Base-by-base conservation (phyloP, 2,797 vertebrate genomes). In the Meriones psammophilus region DNA sequence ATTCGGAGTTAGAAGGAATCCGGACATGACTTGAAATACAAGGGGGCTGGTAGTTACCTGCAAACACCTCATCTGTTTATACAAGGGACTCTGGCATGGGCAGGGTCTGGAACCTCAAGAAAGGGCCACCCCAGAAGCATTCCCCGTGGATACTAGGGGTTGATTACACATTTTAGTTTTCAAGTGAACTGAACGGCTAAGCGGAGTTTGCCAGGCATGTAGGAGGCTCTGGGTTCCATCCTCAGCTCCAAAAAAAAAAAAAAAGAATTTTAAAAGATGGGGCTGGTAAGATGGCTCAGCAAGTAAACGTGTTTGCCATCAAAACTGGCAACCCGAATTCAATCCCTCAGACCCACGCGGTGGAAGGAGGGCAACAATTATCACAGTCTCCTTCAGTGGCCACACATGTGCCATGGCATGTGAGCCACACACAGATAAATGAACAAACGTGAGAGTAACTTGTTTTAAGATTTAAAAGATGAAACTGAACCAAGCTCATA, bases 401-500 rank as follows among this genome's bases (percentile, higher is more conserved):
- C 69, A 42, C n/a, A 36, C 20, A 26, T n/a, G 54, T 39, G 46
- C 13, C 8, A n/a, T n/a, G 64, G 28, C 60, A 9, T 30, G 58
- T 62, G 79, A 24, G 4, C 30, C 24, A 13, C 5, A 30, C 64
- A 10, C 3, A 15, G 5, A 86, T 2, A 85, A n/a, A 66, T 4
- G 54, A 36, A 39, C 2, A 39, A 7, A 88, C 71, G n/a, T 39
- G 39, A 4, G 1, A 7, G n/a, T 88, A 30, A 22, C 24, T 46
- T 86, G 20, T 62, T 46, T 88, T 64, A n/a, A 90, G 1, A 36
- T 58, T 77, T 42, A 17, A 81, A 79, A 91, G 58, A 86, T 68
- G 39, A 95, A 73, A 90, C 20, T 90, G 73, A 92, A 76, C 71
- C 62, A 78, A 89, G 26, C 58, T 83, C 83, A 83, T 83, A 89